Percentiles rank a stretch among this genome's conserved stretches.
Conservation (phyloP, 1,140 invertebrate genomes). For the Drosophila rhopaloa region DNA sequence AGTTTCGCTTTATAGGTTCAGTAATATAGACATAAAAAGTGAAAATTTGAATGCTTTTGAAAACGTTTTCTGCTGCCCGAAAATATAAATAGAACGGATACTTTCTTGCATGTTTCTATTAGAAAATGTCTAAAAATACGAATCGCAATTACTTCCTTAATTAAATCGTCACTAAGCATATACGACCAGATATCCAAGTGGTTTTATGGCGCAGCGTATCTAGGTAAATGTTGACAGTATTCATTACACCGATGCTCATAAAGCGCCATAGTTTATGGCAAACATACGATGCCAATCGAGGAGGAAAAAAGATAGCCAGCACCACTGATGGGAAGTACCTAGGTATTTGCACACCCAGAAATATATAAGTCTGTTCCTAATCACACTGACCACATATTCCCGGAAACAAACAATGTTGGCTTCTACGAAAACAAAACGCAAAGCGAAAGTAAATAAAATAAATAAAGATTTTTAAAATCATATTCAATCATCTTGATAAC, state of each 20-base stretch:
- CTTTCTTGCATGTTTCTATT: not conserved
- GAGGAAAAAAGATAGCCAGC: not conserved
- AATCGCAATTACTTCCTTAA: slow-evolving; percentile 40
- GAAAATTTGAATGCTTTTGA: not conserved
- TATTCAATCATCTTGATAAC: too few species aligned
- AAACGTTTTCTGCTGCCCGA: not conserved
- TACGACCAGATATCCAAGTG: slow-evolving; percentile 19
- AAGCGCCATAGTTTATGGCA: slow-evolving; percentile 67
- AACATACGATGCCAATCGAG: slow-evolving; percentile 51
- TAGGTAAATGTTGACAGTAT: slow-evolving; percentile 69
- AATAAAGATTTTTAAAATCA: too few species aligned
- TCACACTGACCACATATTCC: not conserved
- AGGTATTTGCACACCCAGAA: not conserved
- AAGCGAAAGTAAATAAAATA: too few species aligned
- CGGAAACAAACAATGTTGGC: not conserved
- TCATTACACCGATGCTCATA: slow-evolving; percentile 57
- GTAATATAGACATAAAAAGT: not conserved
- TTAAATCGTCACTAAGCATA: slow-evolving; percentile 28
- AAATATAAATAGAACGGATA: not conserved
- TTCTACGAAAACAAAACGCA: not conserved
- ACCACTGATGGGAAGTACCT: not conserved
- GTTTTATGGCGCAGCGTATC: slow-evolving; percentile 38
- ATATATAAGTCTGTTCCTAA: not conserved
- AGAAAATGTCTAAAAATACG: slow-evolving; percentile 19
- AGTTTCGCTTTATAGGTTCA: not conserved